Base-by-base conservation (phyloP, 2,113 vertebrate genomes). In the Seriola aureovittata region DNA sequence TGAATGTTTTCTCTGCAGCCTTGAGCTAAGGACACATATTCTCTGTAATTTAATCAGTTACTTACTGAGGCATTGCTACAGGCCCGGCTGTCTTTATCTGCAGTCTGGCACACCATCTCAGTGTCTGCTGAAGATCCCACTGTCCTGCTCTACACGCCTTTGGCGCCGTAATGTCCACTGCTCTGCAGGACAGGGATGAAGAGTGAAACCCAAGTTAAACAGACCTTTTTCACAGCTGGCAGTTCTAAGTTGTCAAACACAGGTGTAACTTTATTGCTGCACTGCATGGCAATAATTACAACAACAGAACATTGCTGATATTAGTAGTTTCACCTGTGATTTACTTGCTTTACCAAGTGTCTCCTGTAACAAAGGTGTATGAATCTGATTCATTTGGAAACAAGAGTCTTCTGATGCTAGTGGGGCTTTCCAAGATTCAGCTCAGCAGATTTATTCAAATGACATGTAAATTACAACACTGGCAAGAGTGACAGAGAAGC, bases 31-130 rank as follows among this genome's bases (percentile, higher is more conserved):
- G 44, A 76, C 19, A 79, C 67, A 29, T 62, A 75, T 67, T 42
- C 79, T 71, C 68, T 59, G 9, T 70, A 72, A 80, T 76, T 86
- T 75, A 70, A 65, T 74, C 69, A 40, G 67, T 80, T 59, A 21
- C 69, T 69, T 70, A 83, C 84, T 71, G 55, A 75, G 78, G 72
- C 68, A 73, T 71, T 58, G 32, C 59, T 52, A 71, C 21, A 64
- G 58, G 63, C 62, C 44, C 6, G 9, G 50, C 32, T 54, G 44
- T 46, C 3, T 74, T 14, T 58, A 50, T 76, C 38, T 54, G 19
- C 46, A 54, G 25, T 36, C 42, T 71, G 9, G 48, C 42, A 40
- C 54, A 48, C 7, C 46, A 40, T 62, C 34, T 59, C 58, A 42
- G 17, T 21, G 40, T 72, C 12, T 59, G 16, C 3, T n/a, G 23